Percentiles rank a stretch among this genome's conserved stretches.
Conservation (phyloP, 2,888 invertebrate species). For the Stenolophus ochropezus region DNA sequence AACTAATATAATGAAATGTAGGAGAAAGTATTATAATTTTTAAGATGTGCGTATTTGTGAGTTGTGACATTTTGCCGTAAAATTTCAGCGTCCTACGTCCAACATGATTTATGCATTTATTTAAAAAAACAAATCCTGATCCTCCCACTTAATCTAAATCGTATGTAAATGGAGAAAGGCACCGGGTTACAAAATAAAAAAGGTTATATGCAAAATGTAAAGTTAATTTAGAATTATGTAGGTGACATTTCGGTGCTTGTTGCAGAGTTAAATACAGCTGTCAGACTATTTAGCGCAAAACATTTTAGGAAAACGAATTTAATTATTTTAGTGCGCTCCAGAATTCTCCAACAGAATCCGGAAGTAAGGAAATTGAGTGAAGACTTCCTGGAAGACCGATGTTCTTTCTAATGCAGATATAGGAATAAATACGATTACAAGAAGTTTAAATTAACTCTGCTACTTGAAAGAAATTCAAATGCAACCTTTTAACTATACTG, state of each 20-base stretch:
- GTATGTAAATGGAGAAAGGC: neutral
- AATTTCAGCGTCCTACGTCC: neutral
- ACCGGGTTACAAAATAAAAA: neutral
- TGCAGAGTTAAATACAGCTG: constrained; percentile 8
- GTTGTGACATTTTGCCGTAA: neutral
- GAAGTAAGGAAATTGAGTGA: constrained; percentile 17
- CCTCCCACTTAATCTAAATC: neutral
- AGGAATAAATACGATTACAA: constrained; percentile 16
- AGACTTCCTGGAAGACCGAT: constrained; percentile 3
- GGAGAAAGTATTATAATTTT: neutral
- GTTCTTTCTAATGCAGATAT: neutral
- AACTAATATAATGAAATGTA: neutral
- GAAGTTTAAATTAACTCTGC: constrained; percentile 54
- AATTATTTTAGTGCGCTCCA: constrained; percentile 5
- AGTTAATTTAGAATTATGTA: constrained; percentile 31
- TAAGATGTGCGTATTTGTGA: neutral
- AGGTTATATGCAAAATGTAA: constrained; percentile 4
- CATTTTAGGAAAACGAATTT: constrained; percentile 34
- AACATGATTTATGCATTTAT: neutral
- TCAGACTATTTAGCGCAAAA: constrained; percentile 16
- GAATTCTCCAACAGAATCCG: neutral
- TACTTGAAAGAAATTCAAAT: constrained; percentile 53
- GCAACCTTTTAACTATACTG: constrained; percentile 50
- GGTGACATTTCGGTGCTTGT: constrained; percentile 15
- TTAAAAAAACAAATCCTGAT: neutral